Evolutionary conservation across 2,113 vertebrate species (phyloP).

Genomic region (Arothron firmamentum): DNA sequence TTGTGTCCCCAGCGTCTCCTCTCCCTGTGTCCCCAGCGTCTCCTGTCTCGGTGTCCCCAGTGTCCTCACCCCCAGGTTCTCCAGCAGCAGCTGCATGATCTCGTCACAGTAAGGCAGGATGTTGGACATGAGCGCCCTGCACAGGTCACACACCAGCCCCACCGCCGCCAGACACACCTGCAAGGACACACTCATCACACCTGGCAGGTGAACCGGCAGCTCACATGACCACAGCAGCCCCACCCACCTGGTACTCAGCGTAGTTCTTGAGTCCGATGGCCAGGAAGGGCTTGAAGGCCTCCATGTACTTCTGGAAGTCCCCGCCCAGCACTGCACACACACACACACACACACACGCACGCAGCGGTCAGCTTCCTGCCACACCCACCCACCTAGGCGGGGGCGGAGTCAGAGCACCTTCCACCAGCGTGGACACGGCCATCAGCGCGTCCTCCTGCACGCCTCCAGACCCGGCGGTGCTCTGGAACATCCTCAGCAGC

Average conservation of each 20-base stretch:
- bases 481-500: slow-evolving; percentile 95
- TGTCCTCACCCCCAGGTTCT: slow-evolving; percentile 90
- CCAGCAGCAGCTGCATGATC: slow-evolving; percentile 96
- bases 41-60: background rate
- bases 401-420: slow-evolving; percentile 76
- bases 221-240: background rate
- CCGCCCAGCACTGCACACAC: slow-evolving; percentile 84
- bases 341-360: too few relatives aligned
- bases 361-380: background rate
- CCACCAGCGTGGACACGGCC: slow-evolving; percentile 96
- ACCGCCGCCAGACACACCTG: slow-evolving; percentile 96
- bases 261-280: slow-evolving; percentile 96
- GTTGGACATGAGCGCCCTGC: slow-evolving; percentile 90
- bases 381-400: too few relatives aligned
- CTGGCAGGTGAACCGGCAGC: too few relatives aligned
- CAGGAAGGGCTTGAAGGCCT: slow-evolving; percentile 96
- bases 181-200: background rate
- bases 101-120: slow-evolving; percentile 96
- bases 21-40: too few relatives aligned
- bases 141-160: slow-evolving; percentile 94
- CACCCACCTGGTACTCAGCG: slow-evolving; percentile 91
- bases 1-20: background rate
- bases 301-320: slow-evolving; percentile 98
- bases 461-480: slow-evolving; percentile 90
- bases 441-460: slow-evolving; percentile 97